phyloP scores from a whole-genome alignment of 2,113 vertebrate genomes.

The Elephas maximus region DNA sequence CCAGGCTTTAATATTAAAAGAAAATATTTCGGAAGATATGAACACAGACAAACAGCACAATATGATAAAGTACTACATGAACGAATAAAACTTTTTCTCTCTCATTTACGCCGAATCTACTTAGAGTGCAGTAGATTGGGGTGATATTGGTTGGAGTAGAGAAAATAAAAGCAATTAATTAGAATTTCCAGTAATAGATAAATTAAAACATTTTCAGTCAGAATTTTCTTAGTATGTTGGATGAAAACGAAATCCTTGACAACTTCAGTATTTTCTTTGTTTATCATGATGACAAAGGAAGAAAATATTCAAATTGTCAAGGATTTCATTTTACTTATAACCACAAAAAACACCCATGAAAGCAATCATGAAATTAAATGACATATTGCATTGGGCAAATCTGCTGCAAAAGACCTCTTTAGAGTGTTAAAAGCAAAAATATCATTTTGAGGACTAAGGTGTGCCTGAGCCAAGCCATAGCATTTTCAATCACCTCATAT shows the following conservation, averaged over 20 bases:
- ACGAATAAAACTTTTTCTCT: not conserved
- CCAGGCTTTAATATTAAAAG: not conserved
- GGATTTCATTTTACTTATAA: too few relatives aligned
- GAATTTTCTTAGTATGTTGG: not conserved
- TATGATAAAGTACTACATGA: accelerated
- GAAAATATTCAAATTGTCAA: too few relatives aligned
- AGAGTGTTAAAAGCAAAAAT: too few relatives aligned
- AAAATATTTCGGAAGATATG: not conserved
- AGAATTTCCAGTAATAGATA: not conserved
- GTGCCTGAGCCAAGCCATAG: too few relatives aligned
- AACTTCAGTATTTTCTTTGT: too few relatives aligned
- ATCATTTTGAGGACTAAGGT: too few relatives aligned
- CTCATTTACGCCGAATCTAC: not conserved
- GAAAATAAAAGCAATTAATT: not conserved
- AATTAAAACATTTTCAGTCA: not conserved
- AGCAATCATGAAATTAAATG: too few relatives aligned
- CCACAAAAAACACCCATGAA: too few relatives aligned
- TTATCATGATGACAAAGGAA: too few relatives aligned
- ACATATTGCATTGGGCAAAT: too few relatives aligned
- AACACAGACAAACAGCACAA: not conserved
- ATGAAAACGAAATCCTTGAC: not conserved
- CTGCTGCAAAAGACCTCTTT: too few relatives aligned
- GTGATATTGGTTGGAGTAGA: not conserved
- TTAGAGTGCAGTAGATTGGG: accelerated
- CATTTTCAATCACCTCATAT: too few relatives aligned